phyloP scores from a whole-genome alignment of 2,888 invertebrate species.

The Nezara viridula region DNA sequence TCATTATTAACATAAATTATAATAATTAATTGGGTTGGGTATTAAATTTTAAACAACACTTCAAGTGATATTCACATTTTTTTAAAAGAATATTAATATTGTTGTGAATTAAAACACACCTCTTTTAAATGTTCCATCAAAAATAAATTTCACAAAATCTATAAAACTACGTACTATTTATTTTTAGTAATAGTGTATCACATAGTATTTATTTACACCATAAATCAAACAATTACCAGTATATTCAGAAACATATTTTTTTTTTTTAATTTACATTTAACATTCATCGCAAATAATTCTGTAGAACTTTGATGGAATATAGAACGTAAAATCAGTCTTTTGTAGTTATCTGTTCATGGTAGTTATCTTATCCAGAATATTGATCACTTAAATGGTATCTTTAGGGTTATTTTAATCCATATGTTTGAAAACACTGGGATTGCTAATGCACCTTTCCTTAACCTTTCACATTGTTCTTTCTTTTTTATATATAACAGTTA shows the following conservation, averaged over 20 bases:
- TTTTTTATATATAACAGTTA: background rate
- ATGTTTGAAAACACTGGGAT: constrained; percentile 4
- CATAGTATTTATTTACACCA: background rate
- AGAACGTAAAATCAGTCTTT: background rate
- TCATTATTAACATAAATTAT: background rate
- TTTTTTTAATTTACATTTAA: background rate
- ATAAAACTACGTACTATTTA: background rate
- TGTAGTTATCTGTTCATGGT: background rate
- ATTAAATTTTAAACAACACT: background rate
- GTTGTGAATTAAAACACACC: background rate
- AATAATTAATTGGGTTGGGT: background rate
- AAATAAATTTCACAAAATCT: background rate
- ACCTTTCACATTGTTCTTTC: background rate
- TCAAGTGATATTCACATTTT: background rate
- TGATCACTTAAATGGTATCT: background rate
- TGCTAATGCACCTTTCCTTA: background rate
- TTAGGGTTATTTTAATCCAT: background rate
- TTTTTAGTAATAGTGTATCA: background rate
- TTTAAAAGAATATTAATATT: background rate
- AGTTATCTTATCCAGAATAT: background rate
- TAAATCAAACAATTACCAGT: background rate
- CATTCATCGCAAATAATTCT: background rate
- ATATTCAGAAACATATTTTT: background rate
- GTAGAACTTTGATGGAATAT: background rate
- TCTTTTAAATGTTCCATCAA: background rate